Base-by-base conservation (phyloP, 2,113 vertebrate genomes). In the Otocyon megalotis region DNA sequence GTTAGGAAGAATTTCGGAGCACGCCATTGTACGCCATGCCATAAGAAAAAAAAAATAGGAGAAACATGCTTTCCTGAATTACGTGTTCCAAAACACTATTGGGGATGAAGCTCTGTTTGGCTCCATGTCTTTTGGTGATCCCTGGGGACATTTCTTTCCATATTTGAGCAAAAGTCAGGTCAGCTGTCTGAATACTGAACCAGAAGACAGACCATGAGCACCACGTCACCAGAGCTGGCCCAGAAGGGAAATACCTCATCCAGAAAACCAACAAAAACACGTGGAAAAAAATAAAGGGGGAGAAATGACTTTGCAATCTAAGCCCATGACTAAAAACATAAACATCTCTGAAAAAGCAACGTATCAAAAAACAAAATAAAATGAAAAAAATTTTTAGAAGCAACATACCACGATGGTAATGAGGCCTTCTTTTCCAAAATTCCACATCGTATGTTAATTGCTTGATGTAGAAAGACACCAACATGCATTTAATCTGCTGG, bases 311-410 rank as follows among this genome's bases (percentile, higher is more conserved):
- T n/a, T 30, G 32, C n/a, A 32, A n/a, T 2, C 13, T 17, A 4
- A 4, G 8, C 8, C 30, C 56, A 19, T 1, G n/a, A 10, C 2
- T 14, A 12, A 16, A 43, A 37, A 19, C 43, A 56, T 1, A 0
- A 54, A 67, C n/a, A 24, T 54, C n/a, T 65, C 14, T 53, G 16
- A 17, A 32, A 65, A 56, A 65, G 9, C 2, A 8, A 32, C 9
- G 3, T 13, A 28, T 67, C 30, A n/a, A 67, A 60, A 60, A 67
- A 17, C 17, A 67, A 67, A n/a, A n/a, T 17, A 5, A 37, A 19
- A 35, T 3, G 1, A 50, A 67, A n/a, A 17, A 67, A n/a, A 12
- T 13, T 19, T 62, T 19, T 54, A 43, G 43, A 56, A 56, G 5
- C 5, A 5, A 43, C 3, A 13, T 26, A 35, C 10, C 30, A 9